Conservation (phyloP, 2,888 invertebrate species). For the Kryphioiulus occultus region DNA sequence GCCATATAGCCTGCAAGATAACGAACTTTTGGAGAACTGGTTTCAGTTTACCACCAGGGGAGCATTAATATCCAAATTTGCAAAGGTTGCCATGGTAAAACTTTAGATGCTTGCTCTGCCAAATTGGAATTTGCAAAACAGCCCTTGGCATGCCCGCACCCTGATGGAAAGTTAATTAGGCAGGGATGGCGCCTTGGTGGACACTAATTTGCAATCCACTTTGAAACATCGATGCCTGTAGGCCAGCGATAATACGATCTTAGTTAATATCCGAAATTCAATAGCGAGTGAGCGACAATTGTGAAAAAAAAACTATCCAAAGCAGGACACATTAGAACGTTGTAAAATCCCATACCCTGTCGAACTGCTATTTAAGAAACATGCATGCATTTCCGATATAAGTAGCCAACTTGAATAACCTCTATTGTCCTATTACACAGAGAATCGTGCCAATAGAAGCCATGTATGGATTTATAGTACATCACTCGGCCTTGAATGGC, state of each 20-base stretch:
- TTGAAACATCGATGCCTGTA: not conserved
- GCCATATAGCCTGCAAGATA: not conserved
- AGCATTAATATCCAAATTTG: not conserved
- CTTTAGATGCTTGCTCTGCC: not conserved
- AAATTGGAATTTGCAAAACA: conserved; percentile 21
- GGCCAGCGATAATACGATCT: not conserved
- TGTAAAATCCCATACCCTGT: too few species aligned
- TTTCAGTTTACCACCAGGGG: conserved; percentile 10
- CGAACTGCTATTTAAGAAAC: not conserved
- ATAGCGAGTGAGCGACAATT: not conserved
- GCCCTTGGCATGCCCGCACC: not conserved
- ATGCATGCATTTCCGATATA: not conserved
- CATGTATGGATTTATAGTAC: not conserved
- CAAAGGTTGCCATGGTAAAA: conserved; percentile 20
- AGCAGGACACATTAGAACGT: too few species aligned
- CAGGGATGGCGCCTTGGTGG: not conserved
- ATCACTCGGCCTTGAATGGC: not conserved
- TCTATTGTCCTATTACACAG: not conserved
- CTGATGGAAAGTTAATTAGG: conserved; percentile 31
- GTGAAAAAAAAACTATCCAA: not conserved
- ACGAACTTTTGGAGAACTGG: not conserved
- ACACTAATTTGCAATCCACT: not conserved
- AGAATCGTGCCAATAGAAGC: not conserved
- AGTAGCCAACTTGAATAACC: not conserved
- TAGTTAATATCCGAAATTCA: not conserved